Conservation (phyloP, 2,888 invertebrate species). For the Trachelus stipa region DNA sequence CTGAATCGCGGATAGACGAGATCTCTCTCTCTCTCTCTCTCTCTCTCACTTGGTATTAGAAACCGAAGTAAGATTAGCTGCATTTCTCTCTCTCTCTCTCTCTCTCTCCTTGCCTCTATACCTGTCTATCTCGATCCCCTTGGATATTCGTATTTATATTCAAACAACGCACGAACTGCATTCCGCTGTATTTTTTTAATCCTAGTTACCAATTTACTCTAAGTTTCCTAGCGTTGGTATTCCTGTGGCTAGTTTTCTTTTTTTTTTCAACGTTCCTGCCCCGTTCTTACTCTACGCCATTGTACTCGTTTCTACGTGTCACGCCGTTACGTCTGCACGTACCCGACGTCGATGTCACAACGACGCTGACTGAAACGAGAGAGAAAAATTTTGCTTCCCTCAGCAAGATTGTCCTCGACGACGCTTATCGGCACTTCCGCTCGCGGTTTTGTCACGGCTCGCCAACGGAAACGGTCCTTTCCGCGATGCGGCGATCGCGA, state of each 20-base stretch:
- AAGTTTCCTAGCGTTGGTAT: slow-evolving; percentile 17
- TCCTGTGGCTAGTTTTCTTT: no score
- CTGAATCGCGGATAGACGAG: slow-evolving; percentile 39
- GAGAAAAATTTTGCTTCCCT: no score
- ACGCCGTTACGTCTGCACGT: no score
- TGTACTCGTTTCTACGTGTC: background rate
- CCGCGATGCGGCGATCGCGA: slow-evolving; percentile 26
- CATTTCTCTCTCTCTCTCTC: no score
- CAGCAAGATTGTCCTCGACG: no score
- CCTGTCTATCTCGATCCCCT: no score
- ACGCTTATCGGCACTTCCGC: slow-evolving; percentile 36
- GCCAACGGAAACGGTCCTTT: slow-evolving; percentile 48
- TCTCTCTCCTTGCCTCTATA: no score
- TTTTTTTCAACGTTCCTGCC: background rate
- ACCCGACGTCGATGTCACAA: no score
- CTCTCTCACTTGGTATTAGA: slow-evolving; percentile 9
- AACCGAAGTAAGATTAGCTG: background rate
- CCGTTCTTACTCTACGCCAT: background rate
- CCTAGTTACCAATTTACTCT: slow-evolving; percentile 12
- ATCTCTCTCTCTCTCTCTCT: slow-evolving; percentile 20
- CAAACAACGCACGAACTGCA: no score
- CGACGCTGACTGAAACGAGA: no score
- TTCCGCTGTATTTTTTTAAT: no score
- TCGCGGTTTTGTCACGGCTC: slow-evolving; percentile 31
- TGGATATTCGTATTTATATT: no score